Percentiles rank a stretch among this genome's conserved stretches.
Conservation (phyloP, 1,140 invertebrate genomes). For the Calephelis virginiensis region DNA sequence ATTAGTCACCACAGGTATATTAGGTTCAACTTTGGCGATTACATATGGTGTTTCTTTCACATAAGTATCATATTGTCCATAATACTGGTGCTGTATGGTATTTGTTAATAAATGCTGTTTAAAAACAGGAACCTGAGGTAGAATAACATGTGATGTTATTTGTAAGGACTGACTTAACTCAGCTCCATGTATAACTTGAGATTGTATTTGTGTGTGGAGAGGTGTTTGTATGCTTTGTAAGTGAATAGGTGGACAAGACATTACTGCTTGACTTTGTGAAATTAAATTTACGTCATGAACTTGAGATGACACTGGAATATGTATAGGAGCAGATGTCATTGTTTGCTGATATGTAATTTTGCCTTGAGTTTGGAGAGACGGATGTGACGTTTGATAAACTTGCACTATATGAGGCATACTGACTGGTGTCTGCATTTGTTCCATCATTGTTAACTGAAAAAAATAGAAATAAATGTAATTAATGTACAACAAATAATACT, state of each 20-base stretch:
- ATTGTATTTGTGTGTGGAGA: conserved; percentile 43
- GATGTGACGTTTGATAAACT: conserved; percentile 58
- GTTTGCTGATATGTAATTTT: conserved; percentile 59
- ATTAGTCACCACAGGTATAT: conserved; percentile 34
- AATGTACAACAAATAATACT: no score
- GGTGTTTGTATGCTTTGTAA: conserved; percentile 49
- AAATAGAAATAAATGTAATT: not conserved
- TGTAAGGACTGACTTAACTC: conserved; percentile 50
- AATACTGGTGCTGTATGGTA: conserved; percentile 50
- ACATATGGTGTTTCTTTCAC: conserved; percentile 52
- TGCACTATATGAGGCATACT: conserved; percentile 59
- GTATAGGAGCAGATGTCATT: conserved; percentile 49
- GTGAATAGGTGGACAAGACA: conserved; percentile 60
- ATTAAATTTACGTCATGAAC: conserved; percentile 45
- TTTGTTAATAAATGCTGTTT: conserved; percentile 55
- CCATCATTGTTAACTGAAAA: conserved; percentile 42
- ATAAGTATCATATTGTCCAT: conserved; percentile 50
- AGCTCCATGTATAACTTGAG: conserved; percentile 43
- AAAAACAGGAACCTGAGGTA: conserved; percentile 54
- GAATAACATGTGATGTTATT: conserved; percentile 54
- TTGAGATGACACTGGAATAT: conserved; percentile 50
- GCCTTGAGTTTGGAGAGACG: conserved; percentile 46
- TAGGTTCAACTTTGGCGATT: conserved; percentile 50
- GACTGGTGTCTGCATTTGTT: conserved; percentile 47
- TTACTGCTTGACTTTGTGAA: conserved; percentile 56